A percentile compares a stretch with the other conserved stretches of the same genome.
Conservation (phyloP, 2,113 vertebrate genomes). For the Neoarius graeffei region DNA sequence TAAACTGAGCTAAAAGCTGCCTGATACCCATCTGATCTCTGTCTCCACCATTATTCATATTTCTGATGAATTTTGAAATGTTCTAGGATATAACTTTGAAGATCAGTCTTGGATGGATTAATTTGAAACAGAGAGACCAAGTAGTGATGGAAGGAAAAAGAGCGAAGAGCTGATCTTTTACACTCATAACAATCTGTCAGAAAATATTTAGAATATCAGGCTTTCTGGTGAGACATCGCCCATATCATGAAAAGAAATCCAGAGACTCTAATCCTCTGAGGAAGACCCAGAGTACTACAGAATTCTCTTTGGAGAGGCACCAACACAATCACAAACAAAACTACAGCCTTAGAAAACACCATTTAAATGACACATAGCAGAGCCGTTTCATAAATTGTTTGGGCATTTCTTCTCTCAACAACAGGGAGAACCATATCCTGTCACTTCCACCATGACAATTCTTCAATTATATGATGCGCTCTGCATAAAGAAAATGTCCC, state of each 20-base stretch:
- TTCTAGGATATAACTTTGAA: conserved; percentile 28
- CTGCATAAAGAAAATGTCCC: not conserved
- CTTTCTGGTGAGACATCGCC: conserved; percentile 61
- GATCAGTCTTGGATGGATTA: conserved; percentile 24
- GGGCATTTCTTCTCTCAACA: conserved; percentile 53
- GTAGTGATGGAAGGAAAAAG: not conserved
- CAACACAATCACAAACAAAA: conserved; percentile 59
- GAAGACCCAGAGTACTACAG: conserved; percentile 53
- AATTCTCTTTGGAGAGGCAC: conserved; percentile 64
- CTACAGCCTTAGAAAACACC: conserved; percentile 58
- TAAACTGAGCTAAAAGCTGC: not conserved
- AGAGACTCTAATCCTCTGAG: conserved; percentile 56
- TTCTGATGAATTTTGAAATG: conserved; percentile 9
- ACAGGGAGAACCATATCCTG: conserved; percentile 46
- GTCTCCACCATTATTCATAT: not conserved
- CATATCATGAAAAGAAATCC: conserved; percentile 58
- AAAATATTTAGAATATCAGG: conserved; percentile 61
- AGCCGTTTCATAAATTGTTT: conserved; percentile 64
- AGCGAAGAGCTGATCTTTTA: conserved; percentile 46
- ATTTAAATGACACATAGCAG: conserved; percentile 59
- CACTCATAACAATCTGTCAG: conserved; percentile 62
- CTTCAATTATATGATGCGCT: conserved; percentile 14
- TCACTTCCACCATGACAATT: conserved; percentile 55
- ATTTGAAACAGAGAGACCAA: conserved; percentile 27
- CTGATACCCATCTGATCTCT: not conserved